Evolutionary conservation across 2,113 vertebrate species (phyloP).

Genomic region (Poeciliopsis prolifica): DNA sequence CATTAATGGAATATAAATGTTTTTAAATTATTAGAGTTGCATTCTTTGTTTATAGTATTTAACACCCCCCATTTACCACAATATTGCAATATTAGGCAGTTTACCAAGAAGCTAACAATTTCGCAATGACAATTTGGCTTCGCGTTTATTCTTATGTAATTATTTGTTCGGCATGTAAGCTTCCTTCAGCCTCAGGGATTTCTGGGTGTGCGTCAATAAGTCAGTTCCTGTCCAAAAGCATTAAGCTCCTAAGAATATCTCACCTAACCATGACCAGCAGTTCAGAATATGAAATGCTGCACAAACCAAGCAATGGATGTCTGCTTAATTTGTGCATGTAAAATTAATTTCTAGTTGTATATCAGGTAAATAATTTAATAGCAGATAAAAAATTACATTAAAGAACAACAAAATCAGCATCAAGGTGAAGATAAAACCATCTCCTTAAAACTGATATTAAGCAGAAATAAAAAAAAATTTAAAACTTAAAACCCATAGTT

Average conservation of each 20-base stretch:
- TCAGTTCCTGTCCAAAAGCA: background rate
- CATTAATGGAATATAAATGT: background rate
- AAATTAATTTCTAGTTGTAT: background rate
- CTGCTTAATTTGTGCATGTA: no score
- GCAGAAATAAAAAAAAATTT: background rate
- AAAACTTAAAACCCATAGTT: background rate
- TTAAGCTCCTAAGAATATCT: conserved; percentile 1
- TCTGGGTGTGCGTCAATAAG: background rate
- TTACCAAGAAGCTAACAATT: background rate
- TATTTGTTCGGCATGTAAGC: no score
- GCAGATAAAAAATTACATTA: background rate
- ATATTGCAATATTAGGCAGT: no score
- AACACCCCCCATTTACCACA: no score
- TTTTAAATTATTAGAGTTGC: background rate
- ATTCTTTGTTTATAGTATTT: background rate
- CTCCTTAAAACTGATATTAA: background rate
- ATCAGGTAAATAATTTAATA: background rate
- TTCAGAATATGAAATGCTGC: background rate
- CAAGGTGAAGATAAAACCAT: no score
- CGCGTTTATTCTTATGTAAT: no score
- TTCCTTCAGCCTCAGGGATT: background rate
- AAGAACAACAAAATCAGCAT: background rate
- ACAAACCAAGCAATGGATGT: no score
- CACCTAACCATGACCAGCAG: conserved; percentile 9
- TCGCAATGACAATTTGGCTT: no score